phyloP scores from a whole-genome alignment of 35 echinoderm and acorn worm genomes.

The Apostichopus japonicus region DNA sequence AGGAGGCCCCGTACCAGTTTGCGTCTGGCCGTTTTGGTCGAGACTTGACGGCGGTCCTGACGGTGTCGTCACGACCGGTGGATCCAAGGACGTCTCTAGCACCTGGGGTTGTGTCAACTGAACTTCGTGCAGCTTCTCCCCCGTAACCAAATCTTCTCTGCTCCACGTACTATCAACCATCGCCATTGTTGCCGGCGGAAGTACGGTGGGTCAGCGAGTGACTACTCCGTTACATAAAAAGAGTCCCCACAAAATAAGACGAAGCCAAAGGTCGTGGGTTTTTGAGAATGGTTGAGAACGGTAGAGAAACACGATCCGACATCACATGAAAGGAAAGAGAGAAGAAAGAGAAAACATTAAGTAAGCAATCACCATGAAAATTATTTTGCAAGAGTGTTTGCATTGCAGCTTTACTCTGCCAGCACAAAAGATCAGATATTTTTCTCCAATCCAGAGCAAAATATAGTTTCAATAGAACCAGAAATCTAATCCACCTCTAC shows the following conservation, averaged over 20 bases:
- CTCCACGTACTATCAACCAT: constrained; percentile 99
- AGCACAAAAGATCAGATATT: constrained; percentile 43
- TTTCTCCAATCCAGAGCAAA: constrained; percentile 26
- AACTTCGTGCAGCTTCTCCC: constrained; percentile 79
- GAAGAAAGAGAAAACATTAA: constrained; percentile 40
- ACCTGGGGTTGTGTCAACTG: constrained; percentile 63
- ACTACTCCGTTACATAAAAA: constrained; percentile 68
- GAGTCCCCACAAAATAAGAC: not conserved
- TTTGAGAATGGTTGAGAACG: constrained; percentile 12
- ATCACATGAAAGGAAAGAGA: constrained; percentile 55
- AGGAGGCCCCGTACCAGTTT: constrained; percentile 53
- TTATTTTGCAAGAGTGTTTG: constrained; percentile 41
- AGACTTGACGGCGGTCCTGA: constrained; percentile 52
- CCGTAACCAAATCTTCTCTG: constrained; percentile 88
- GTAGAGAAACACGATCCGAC: constrained; percentile 42
- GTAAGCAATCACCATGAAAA: constrained; percentile 34
- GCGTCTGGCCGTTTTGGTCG: constrained; percentile 46
- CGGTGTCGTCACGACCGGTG: constrained; percentile 59
- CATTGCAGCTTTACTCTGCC: constrained; percentile 41
- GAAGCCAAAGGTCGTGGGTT: constrained; percentile 54
- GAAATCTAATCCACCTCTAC: constrained; percentile 38
- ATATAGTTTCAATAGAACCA: constrained; percentile 40
- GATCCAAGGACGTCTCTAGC: constrained; percentile 41
- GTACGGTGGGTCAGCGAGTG: constrained; percentile 84
- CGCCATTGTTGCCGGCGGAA: constrained; percentile 95